Conservation (phyloP, 2,797 vertebrate genomes). For the Sebastes itinus region DNA sequence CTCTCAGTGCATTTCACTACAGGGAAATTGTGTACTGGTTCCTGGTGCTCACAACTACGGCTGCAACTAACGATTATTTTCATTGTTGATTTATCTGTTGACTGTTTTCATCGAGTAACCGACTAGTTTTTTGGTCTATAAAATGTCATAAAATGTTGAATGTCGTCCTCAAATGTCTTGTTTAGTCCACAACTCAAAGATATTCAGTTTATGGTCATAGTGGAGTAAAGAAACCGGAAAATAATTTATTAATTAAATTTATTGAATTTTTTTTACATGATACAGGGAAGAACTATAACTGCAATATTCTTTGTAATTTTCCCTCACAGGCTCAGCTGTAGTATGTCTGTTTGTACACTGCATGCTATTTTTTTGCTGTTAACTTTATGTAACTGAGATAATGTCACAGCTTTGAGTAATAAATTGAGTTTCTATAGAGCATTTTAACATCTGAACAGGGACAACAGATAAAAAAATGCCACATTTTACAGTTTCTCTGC, state of each 20-base stretch:
- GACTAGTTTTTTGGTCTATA: no score
- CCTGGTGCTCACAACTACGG: not conserved
- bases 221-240: no score
- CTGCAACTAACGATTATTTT: no score
- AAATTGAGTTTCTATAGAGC: not conserved
- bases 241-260: no score
- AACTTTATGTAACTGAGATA: not conserved
- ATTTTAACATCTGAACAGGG: conserved; percentile 2
- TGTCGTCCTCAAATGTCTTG: no score
- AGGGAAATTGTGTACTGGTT: not conserved
- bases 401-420: not conserved
- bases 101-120: no score
- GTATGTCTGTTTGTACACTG: not conserved
- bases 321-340: not conserved
- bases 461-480: not conserved
- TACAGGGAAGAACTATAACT: not conserved
- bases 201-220: no score
- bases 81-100: no score
- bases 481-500: not conserved
- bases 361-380: not conserved
- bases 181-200: no score
- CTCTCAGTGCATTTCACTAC: not conserved
- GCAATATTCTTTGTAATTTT: not conserved
- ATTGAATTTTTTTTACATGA: not conserved
- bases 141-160: no score